Conservation (phyloP, 2,888 invertebrate genomes). For the Noctua pronuba region DNA sequence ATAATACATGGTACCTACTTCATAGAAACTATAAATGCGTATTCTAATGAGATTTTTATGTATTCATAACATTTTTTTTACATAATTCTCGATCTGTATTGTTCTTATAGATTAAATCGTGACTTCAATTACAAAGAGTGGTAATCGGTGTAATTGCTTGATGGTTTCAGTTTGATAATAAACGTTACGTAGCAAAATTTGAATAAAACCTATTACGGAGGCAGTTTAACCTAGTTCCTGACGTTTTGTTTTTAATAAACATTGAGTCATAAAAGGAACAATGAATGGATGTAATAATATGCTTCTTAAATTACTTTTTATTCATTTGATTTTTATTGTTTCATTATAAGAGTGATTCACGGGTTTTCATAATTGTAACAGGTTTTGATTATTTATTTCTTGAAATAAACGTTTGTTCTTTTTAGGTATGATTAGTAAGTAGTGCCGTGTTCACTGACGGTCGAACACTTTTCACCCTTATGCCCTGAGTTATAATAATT, state of each 20-base stretch:
- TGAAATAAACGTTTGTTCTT: background rate
- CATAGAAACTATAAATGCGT: slow-evolving; percentile 68
- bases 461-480: too few relatives aligned
- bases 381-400: background rate
- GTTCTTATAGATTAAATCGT: slow-evolving; percentile 77
- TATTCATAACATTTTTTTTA: slow-evolving; percentile 82
- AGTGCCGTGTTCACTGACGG: too few relatives aligned
- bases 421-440: background rate
- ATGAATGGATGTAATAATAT: slow-evolving; percentile 46
- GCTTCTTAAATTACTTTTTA: slow-evolving; percentile 35
- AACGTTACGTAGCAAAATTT: slow-evolving; percentile 55
- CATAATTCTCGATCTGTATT: slow-evolving; percentile 70
- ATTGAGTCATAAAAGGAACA: slow-evolving; percentile 35
- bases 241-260: slow-evolving; percentile 38
- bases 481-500: too few relatives aligned
- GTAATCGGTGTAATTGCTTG: slow-evolving; percentile 67
- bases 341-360: slow-evolving; percentile 7
- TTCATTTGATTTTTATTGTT: slow-evolving; percentile 36
- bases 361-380: background rate
- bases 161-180: slow-evolving; percentile 61
- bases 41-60: slow-evolving; percentile 83
- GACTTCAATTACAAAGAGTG: slow-evolving; percentile 84
- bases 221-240: slow-evolving; percentile 50
- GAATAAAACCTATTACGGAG: slow-evolving; percentile 56
- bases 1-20: slow-evolving; percentile 68